Percentiles rank a stretch among this genome's conserved stretches.
phyloP scores from a whole-genome alignment of 1,140 invertebrate genomes.

The Cardiocondyla obscurior region DNA sequence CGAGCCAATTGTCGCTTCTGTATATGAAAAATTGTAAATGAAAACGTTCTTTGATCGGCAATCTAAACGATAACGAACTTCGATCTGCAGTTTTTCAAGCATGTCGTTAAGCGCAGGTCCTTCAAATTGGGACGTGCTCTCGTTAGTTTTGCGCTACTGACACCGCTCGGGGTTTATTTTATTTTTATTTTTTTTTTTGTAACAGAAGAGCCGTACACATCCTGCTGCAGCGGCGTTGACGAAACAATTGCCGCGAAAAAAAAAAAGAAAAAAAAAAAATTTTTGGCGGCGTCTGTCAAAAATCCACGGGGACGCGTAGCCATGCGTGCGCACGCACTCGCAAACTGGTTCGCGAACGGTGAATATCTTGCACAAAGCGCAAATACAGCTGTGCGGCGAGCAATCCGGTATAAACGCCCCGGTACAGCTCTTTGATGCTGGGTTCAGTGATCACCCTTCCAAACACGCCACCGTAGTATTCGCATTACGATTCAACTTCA shows the following conservation, averaged over 20 bases:
- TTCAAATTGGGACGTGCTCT: constrained; percentile 8
- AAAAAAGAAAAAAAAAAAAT: constrained; percentile 38
- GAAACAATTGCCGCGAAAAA: constrained; percentile 33
- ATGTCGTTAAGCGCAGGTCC: constrained; percentile 19
- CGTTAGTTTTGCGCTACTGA: constrained; percentile 23
- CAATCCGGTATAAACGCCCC: constrained; percentile 30
- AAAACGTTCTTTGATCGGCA: constrained; percentile 13
- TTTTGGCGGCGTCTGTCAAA: constrained; percentile 21
- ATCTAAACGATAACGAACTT: constrained; percentile 32
- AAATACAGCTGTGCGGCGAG: constrained; percentile 28
- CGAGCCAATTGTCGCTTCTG: neutral
- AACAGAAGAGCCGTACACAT: neutral
- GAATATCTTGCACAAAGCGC: constrained; percentile 36
- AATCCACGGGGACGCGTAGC: neutral
- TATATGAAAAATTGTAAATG: constrained; percentile 17
- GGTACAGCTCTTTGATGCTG: constrained; percentile 47
- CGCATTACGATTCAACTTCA: constrained; percentile 47
- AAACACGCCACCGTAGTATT: constrained; percentile 30
- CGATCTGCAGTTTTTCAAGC: neutral
- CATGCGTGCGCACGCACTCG: constrained; percentile 15
- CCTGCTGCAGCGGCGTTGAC: neutral
- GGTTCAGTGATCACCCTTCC: constrained; percentile 51
- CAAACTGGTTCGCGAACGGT: neutral
- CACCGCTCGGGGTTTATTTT: constrained; percentile 1
- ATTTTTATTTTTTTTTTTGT: neutral